Base-by-base conservation (phyloP, 2,888 invertebrate species). In the Tigriopus californicus region DNA sequence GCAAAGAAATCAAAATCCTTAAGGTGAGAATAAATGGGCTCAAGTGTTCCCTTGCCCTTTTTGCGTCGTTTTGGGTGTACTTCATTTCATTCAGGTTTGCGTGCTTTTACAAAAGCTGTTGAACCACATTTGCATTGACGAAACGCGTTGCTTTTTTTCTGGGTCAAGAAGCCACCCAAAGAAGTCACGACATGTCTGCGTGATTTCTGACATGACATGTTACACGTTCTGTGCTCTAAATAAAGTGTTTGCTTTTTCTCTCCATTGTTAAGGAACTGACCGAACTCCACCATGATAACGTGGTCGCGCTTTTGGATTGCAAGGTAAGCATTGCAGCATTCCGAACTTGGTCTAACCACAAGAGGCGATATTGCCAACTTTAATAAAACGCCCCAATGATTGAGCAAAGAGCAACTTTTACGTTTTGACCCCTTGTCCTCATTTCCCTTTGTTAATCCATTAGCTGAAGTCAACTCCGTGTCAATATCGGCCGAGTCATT, bases 1-100 rank as follows among this genome's bases (percentile, higher is more conserved):
- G 89, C 63, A 99, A 99, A 72, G 98, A 98, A 76, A 98, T 98
- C 65, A 95, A 95, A 76, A 98, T 98, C 68, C 78, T 99, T 59
- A 91, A 94, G 77, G 84, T 83, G 69, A 18, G 33, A 15, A 54
- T 47, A 20, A n/a, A n/a, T n/a, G n/a, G n/a, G n/a, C n/a, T n/a
- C n/a, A n/a, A n/a, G n/a, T n/a, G n/a, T n/a, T n/a, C n/a, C n/a
- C n/a, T n/a, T n/a, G n/a, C 22, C 11, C 2, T 8, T 46, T 18
- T 20, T 46, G 15, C 15, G 33, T 33, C 33, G 33, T 3, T 33
- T 33, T 33, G 33, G 33, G 41, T 15, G 15, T 46, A 53, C 13
- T 33, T 5, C 40, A 18, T 41, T 53, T 33, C 25, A 15, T 18
- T 51, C 41, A 4, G 15, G 5, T 44, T 44, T 44, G 44, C 44